Conservation (phyloP, 2,797 vertebrate genomes). For the Mus spretus region DNA sequence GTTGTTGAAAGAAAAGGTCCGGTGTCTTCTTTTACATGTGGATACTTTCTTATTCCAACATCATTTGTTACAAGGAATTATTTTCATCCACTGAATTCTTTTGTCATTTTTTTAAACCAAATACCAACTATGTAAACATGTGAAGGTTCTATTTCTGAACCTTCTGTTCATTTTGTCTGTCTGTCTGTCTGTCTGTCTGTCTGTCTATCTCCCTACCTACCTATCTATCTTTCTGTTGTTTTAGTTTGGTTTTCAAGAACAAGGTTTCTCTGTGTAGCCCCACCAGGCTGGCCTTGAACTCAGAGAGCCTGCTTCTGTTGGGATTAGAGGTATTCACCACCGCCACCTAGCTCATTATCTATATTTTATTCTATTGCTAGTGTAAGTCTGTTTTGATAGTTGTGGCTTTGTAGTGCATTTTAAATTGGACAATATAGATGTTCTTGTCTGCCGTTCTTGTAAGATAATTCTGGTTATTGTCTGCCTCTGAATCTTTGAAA, state of each 20-base stretch:
- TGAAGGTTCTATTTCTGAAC: background rate
- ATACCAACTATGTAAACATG: background rate
- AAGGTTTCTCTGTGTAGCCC: background rate
- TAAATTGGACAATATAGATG: background rate
- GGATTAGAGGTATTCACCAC: background rate
- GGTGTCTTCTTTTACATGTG: background rate
- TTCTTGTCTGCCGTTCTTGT: background rate
- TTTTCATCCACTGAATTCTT: conserved; percentile 43
- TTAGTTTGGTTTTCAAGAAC: background rate
- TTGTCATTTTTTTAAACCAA: background rate
- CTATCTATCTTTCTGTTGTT: background rate
- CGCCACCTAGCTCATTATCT: background rate
- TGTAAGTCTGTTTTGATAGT: background rate
- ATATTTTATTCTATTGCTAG: background rate
- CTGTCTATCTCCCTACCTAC: too few species aligned
- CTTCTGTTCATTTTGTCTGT: background rate
- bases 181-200: too few species aligned
- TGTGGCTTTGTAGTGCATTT: background rate
- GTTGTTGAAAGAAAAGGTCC: background rate
- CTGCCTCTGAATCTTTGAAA: background rate
- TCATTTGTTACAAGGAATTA: conserved; percentile 22
- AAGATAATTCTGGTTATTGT: background rate
- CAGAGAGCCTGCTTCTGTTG: background rate
- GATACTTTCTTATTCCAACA: background rate
- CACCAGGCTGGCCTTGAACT: background rate